These are phyloP conservation scores for Nephotettix cincticeps DNA, from an alignment of 1,140 invertebrate species.

Conservation along the genomic window DNA sequence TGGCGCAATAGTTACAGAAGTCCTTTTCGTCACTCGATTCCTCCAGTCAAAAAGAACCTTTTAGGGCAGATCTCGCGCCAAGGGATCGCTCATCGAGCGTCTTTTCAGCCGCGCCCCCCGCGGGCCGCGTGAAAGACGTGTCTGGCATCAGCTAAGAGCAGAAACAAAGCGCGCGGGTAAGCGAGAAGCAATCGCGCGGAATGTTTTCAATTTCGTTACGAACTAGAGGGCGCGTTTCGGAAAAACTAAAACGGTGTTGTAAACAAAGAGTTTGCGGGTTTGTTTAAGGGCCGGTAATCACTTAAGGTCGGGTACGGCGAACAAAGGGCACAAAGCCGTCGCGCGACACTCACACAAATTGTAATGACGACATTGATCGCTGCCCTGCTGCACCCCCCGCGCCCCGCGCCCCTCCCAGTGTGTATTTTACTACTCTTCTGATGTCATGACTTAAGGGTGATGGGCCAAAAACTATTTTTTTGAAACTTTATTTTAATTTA, in stretches of 20 bases:
- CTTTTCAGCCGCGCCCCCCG: too few species aligned
- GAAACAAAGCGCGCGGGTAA: not conserved
- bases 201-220: conserved; percentile 6
- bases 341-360: conserved; percentile 4
- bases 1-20: too few species aligned
- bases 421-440: too few species aligned
- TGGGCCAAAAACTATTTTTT: too few species aligned
- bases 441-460: too few species aligned
- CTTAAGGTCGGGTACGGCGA: conserved; percentile 3
- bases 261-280: conserved; percentile 6
- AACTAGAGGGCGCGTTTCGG: not conserved
- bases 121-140: too few species aligned
- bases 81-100: too few species aligned
- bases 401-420: not conserved
- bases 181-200: not conserved
- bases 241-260: not conserved
- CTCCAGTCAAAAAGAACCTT: too few species aligned
- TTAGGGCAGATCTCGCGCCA: too few species aligned
- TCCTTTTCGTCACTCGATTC: too few species aligned
- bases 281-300: conserved; percentile 9
- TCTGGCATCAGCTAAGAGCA: not conserved
- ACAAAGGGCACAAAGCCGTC: not conserved
- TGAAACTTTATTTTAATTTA: too few species aligned
- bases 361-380: conserved; percentile 5
- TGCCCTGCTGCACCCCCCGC: not conserved